A percentile compares a stretch with the other conserved stretches of the same genome.
Conservation (phyloP, 2,888 invertebrate genomes). For the Micropterix aruncella region DNA sequence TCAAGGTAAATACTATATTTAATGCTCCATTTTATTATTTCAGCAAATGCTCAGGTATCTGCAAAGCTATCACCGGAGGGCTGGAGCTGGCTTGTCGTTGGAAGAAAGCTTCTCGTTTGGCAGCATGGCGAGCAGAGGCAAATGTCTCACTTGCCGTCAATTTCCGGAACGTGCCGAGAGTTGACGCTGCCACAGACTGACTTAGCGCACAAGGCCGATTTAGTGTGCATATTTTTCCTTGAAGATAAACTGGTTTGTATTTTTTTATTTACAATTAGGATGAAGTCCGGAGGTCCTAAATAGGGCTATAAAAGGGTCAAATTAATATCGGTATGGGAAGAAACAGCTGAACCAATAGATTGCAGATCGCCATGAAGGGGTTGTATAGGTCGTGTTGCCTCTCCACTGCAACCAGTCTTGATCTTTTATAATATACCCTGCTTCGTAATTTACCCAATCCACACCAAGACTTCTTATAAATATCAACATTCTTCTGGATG, state of each 20-base stretch:
- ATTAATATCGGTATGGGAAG: not conserved
- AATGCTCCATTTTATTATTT: constrained; percentile 2
- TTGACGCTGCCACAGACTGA: constrained; percentile 84
- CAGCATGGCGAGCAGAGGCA: constrained; percentile 42
- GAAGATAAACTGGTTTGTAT: constrained; percentile 33
- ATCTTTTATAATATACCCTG: too few relatives aligned
- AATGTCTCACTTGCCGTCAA: constrained; percentile 17
- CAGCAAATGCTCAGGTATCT: constrained; percentile 41
- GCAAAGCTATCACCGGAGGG: constrained; percentile 52
- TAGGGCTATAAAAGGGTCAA: not conserved
- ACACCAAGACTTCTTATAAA: too few relatives aligned
- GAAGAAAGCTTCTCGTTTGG: constrained; percentile 78
- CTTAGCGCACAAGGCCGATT: constrained; percentile 76
- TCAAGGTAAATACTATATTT: too few relatives aligned
- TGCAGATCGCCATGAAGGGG: too few relatives aligned
- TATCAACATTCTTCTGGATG: too few relatives aligned
- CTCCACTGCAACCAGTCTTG: too few relatives aligned
- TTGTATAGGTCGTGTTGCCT: too few relatives aligned
- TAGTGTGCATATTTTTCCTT: constrained; percentile 57
- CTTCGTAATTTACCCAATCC: too few relatives aligned
- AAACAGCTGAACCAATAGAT: too few relatives aligned
- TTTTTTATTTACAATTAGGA: not conserved
- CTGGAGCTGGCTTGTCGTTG: constrained; percentile 79
- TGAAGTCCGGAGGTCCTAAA: not conserved
- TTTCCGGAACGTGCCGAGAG: constrained; percentile 60